Evolutionary conservation across 30 jellyfish, hydroid and myxozoan species (phyloP), one percentile per base, ranked within the genome.

Genomic region (Cassiopea xamachana): DNA sequence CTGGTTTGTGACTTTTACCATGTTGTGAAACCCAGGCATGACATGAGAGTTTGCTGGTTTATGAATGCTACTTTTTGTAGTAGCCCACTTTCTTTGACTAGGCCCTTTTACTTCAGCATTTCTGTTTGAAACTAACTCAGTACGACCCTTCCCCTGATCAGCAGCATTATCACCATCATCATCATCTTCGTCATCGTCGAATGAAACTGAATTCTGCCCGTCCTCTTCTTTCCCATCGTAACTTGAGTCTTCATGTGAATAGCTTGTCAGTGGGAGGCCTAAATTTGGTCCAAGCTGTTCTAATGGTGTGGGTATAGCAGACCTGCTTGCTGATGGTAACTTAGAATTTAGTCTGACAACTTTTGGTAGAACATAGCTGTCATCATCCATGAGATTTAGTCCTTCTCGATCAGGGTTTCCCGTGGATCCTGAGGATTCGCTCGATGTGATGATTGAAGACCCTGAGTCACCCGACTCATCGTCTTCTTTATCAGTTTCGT

Each of bases 311-410:
- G 93, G 93, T 1, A 86, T 86, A 0, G 87, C 93, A 39, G 93
- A 86, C 46, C 93, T 75, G 17, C 93, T 79, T 2, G 93, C 83
- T 1, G 93, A 86, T 44, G 93, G 93, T 44, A 45, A 16, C 58
- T 74, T 72, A 51, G 86, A 9, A 17, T 18, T 60, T 8, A 64
- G 3, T 14, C 14, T 10, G 1, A 45, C 44, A 6, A 44, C 75
- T 6, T 61, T 48, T 6, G 69, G 79, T 45, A 48, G 39, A 44
- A 69, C 80, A 60, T 60, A 9, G 8, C 44, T 69, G 39, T 5
- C 68, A 19, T 67, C 80, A 2, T 75, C 69, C 12, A 6, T 75
- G 14, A 10, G 48, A 12, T 70, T 12, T 19, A 9, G 7, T 1
- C 2, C 69, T 5, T 71, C 55, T 6, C 43, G 5, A 19, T 1